These are phyloP conservation scores for Dynastes tityus DNA, from an alignment of 2,888 invertebrate genomes.

Conservation along the genomic window DNA sequence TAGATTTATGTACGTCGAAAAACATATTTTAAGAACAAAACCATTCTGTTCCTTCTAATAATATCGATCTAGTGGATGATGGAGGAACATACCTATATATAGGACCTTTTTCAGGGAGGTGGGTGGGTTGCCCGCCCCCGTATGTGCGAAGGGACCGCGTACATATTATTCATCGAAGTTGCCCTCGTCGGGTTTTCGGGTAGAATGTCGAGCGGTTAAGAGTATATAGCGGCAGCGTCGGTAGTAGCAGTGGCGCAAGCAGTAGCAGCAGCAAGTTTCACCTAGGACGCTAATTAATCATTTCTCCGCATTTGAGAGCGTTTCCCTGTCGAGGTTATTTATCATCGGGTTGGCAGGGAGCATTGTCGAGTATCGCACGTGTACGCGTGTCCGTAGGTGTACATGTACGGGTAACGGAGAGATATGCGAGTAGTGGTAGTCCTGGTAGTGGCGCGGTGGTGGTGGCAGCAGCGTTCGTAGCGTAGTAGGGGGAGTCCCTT, in stretches of 20 bases:
- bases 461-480: conserved; percentile 57
- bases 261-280: conserved; percentile 55
- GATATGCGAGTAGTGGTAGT: conserved; percentile 17
- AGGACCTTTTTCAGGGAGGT: conserved; percentile 20
- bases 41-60: conserved; percentile 38
- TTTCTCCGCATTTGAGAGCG: conserved; percentile 70
- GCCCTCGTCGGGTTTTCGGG: conserved; percentile 47
- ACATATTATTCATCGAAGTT: conserved; percentile 50
- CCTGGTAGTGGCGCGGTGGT: conserved; percentile 58
- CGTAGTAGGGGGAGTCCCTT: conserved; percentile 69
- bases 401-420: conserved; percentile 13
- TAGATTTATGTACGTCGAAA: not conserved
- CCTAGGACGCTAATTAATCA: conserved; percentile 69
- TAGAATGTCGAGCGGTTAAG: conserved; percentile 51
- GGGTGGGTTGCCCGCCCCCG: conserved; percentile 22
- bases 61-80: conserved; percentile 41
- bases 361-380: conserved; percentile 52
- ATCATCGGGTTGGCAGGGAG: conserved; percentile 63
- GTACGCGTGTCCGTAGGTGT: conserved; percentile 47
- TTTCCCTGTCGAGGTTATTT: conserved; percentile 71
- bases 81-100: conserved; percentile 14
- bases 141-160: conserved; percentile 25
- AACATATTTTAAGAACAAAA: conserved; percentile 28
- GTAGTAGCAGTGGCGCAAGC: too few species aligned
- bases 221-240: conserved; percentile 13